Evolutionary conservation across 30 jellyfish, hydroid and myxozoan genomes (phyloP).

Genomic region (Cassiopea xamachana): DNA sequence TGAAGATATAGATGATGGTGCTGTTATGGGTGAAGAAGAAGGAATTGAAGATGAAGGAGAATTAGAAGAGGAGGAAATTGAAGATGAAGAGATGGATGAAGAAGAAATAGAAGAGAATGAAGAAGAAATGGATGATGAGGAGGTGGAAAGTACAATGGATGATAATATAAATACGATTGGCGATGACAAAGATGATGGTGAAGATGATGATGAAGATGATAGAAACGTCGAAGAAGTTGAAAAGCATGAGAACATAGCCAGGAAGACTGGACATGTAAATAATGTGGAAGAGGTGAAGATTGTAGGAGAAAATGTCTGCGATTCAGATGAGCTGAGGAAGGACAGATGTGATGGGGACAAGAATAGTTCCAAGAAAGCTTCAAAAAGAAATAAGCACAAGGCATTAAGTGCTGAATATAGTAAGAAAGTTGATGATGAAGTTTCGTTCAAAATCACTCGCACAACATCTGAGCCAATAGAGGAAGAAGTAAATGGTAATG

Average conservation of each 20-base stretch:
- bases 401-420: neutral
- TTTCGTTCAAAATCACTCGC: neutral
- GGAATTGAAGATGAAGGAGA: slow-evolving; percentile 25
- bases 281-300: neutral
- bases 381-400: neutral
- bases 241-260: neutral
- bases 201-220: neutral
- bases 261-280: too few relatives aligned
- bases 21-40: slow-evolving; percentile 4
- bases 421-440: slow-evolving; percentile 7
- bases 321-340: neutral
- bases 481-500: neutral
- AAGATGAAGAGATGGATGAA: slow-evolving; percentile 25
- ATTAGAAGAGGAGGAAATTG: slow-evolving; percentile 39
- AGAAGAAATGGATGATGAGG: slow-evolving; percentile 1
- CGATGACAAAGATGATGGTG: slow-evolving; percentile 7
- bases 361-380: neutral
- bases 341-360: neutral
- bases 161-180: slow-evolving; percentile 17
- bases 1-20: slow-evolving; percentile 33
- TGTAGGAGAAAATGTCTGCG: neutral
- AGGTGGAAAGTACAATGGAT: slow-evolving; percentile 12
- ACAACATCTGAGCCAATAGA: neutral
- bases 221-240: neutral
- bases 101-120: slow-evolving; percentile 24